Percentiles rank a stretch among this genome's conserved stretches.
Evolutionary conservation across 2,797 vertebrate genomes (phyloP).

Genomic region (Pempheris klunzingeri): DNA sequence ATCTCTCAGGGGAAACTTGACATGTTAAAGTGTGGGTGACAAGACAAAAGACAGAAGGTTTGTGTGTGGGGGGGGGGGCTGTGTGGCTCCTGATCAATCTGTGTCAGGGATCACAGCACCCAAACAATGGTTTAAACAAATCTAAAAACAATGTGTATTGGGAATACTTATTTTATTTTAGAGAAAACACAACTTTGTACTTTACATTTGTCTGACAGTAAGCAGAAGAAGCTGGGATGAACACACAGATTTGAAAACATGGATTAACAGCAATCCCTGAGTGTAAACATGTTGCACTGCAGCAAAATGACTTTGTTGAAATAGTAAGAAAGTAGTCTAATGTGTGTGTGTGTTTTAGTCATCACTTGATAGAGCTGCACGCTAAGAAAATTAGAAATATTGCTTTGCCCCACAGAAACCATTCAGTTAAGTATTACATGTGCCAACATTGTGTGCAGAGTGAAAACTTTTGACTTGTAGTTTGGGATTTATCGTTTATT

Average conservation of each 20-base stretch:
- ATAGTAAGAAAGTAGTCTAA: neutral
- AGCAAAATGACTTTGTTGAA: neutral
- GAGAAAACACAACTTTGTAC: neutral
- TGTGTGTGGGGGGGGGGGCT: neutral
- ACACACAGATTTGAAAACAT: neutral
- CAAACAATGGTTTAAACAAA: neutral
- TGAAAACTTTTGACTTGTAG: neutral
- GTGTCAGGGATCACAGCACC: neutral
- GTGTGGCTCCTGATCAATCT: neutral
- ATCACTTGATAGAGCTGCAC: neutral
- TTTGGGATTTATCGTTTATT: neutral
- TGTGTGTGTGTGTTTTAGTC: neutral
- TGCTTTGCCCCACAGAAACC: neutral
- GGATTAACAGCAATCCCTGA: constrained; percentile 5
- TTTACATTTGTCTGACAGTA: neutral
- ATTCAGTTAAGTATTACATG: neutral
- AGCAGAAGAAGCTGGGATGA: neutral
- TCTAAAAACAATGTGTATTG: neutral
- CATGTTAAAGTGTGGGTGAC: neutral
- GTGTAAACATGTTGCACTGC: neutral
- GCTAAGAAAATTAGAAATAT: neutral
- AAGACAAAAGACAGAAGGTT: constrained; percentile 13
- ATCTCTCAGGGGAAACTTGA: constrained; percentile 18
- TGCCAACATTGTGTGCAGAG: neutral
- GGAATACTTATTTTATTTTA: constrained; percentile 16